Conservation (phyloP, 2,113 vertebrate species). For the Daphoenositta chrysoptera region DNA sequence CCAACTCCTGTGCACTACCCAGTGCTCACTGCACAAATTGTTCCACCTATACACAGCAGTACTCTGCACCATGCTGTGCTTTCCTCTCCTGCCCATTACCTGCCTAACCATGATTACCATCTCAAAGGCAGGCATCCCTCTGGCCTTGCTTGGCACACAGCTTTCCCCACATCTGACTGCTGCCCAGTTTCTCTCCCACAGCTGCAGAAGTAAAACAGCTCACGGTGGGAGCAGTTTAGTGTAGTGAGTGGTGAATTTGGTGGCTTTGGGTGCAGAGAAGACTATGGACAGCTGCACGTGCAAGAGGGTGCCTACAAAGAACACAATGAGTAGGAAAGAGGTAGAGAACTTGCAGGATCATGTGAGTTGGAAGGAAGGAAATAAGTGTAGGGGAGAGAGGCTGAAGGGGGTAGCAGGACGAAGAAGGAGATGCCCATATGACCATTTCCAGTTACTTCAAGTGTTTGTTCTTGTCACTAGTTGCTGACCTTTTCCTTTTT, state of each 20-base stretch:
- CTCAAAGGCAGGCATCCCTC: background rate
- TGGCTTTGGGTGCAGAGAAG: background rate
- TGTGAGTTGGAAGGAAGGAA: background rate
- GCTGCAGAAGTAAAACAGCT: background rate
- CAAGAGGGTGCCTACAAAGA: background rate
- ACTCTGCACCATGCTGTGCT: background rate
- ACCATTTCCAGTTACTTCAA: background rate
- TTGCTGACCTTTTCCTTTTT: background rate
- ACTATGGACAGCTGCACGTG: background rate
- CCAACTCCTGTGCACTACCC: background rate
- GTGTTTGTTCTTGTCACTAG: background rate
- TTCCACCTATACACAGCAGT: background rate
- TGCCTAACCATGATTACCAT: background rate
- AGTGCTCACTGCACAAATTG: fast-evolving
- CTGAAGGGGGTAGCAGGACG: background rate
- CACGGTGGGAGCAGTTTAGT: fast-evolving
- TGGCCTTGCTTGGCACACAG: background rate
- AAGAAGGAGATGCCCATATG: background rate
- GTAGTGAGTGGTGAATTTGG: background rate
- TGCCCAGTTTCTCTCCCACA: background rate
- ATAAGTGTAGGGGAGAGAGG: background rate
- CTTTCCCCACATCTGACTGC: fast-evolving
- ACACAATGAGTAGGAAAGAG: background rate
- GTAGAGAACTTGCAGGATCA: background rate
- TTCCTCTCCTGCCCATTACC: background rate